A percentile compares a stretch with the other conserved stretches of the same genome.
These are phyloP conservation scores for Triplophysa yarkandensis DNA, from an alignment of 2,797 vertebrate genomes.

Conservation along the genomic window DNA sequence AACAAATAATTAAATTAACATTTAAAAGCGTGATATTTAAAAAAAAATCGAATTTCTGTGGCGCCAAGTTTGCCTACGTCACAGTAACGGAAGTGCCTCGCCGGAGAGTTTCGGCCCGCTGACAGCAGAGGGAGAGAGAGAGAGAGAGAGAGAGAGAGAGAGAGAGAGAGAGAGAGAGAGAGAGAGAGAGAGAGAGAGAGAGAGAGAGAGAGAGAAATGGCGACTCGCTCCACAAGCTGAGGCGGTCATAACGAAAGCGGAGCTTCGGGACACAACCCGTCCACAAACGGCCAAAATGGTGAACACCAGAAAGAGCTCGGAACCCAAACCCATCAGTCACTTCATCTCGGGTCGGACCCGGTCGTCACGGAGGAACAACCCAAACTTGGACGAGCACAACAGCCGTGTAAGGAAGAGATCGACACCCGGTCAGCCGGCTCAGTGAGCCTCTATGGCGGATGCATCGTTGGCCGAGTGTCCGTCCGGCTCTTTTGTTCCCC, in stretches of 20 bases:
- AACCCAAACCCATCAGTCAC: constrained; percentile 64
- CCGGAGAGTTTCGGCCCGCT: constrained; percentile 39
- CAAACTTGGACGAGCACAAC: constrained; percentile 73
- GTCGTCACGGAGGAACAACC: constrained; percentile 75
- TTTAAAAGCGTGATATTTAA: too few relatives aligned
- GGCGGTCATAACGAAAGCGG: constrained; percentile 71
- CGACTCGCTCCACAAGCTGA: constrained; percentile 78
- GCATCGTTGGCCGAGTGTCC: too few relatives aligned
- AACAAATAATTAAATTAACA: too few relatives aligned
- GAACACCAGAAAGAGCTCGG: constrained; percentile 89
- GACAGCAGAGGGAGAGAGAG: constrained; percentile 60
- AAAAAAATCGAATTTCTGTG: neutral
- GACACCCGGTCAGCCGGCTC: constrained; percentile 68
- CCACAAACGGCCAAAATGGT: constrained; percentile 80
- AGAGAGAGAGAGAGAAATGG: constrained; percentile 76
- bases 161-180: constrained; percentile 67
- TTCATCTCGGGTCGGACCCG: constrained; percentile 82
- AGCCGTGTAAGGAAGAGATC: constrained; percentile 66
- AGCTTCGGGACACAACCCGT: constrained; percentile 61
- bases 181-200: constrained; percentile 59
- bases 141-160: constrained; percentile 65
- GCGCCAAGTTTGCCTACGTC: neutral
- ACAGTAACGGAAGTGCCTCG: constrained; percentile 53
- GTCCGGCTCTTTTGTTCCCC: constrained; percentile 63
- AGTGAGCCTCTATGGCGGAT: too few relatives aligned